These are phyloP conservation scores for Okapia johnstoni DNA, from an alignment of 2,113 vertebrate species.

Conservation along the genomic window DNA sequence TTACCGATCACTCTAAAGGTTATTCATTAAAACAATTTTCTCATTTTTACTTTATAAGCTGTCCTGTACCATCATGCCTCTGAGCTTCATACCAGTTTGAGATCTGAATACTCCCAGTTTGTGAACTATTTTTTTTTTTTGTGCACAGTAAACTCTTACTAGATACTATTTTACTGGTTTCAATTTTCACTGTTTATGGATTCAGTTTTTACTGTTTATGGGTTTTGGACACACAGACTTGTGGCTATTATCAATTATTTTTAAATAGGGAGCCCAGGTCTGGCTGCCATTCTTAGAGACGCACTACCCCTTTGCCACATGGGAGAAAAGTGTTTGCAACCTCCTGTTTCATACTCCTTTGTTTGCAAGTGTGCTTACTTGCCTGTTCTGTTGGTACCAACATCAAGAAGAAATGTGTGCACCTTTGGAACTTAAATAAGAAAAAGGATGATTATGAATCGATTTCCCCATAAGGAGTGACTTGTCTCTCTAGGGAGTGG, in stretches of 20 bases:
- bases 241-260: background rate
- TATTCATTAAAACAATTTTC: background rate
- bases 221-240: background rate
- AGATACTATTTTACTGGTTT: background rate
- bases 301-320: background rate
- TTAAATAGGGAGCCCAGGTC: background rate
- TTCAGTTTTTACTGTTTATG: background rate
- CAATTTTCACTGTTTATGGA: background rate
- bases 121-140: background rate
- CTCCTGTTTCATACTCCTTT: background rate
- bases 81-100: background rate
- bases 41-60: background rate
- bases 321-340: background rate
- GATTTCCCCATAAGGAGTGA: background rate
- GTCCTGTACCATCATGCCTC: background rate
- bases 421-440: background rate
- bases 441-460: background rate
- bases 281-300: background rate
- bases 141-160: background rate
- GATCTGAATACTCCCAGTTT: background rate
- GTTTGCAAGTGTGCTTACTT: background rate
- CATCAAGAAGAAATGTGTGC: background rate
- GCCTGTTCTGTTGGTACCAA: background rate
- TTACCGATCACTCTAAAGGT: background rate
- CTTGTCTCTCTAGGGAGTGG: accelerated